Evolutionary conservation across 2,888 invertebrate species (phyloP).

Genomic region (Thymelicus lineola): DNA sequence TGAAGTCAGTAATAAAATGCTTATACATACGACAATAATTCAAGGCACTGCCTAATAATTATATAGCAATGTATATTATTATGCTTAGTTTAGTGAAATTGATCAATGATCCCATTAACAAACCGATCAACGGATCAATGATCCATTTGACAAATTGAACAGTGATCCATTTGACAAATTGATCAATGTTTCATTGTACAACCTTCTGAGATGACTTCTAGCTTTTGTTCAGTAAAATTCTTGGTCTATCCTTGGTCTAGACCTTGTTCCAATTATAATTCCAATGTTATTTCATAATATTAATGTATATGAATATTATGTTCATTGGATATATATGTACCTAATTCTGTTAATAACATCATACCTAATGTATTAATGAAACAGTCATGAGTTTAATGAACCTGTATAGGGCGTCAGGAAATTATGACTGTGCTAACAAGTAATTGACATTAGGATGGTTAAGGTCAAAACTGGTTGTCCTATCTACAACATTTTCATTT

Average conservation of each 20-base stretch:
- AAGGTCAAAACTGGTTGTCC: neutral
- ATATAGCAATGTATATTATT: conserved; percentile 17
- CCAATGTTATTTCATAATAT: no score
- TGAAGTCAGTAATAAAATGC: conserved; percentile 20
- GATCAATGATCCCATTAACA: neutral
- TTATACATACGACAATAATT: conserved; percentile 47
- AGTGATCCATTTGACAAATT: no score
- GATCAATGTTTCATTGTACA: no score
- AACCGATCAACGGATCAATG: no score
- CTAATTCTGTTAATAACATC: neutral
- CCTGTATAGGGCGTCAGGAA: conserved; percentile 11
- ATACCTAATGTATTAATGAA: neutral
- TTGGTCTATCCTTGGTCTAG: no score
- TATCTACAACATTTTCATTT: conserved; percentile 17
- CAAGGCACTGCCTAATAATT: conserved; percentile 71
- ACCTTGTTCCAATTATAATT: no score
- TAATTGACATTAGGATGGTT: conserved; percentile 34
- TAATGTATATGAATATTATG: no score
- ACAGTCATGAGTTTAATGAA: conserved; percentile 12
- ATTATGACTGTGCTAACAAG: conserved; percentile 11
- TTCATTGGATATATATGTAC: neutral
- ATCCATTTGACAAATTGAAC: no score
- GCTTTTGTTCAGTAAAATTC: no score
- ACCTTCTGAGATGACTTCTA: no score
- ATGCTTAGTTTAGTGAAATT: neutral